Evolutionary conservation across 2,113 vertebrate species (phyloP), one percentile per base, ranked within the genome.

Genomic region (Lutjanus erythropterus): DNA sequence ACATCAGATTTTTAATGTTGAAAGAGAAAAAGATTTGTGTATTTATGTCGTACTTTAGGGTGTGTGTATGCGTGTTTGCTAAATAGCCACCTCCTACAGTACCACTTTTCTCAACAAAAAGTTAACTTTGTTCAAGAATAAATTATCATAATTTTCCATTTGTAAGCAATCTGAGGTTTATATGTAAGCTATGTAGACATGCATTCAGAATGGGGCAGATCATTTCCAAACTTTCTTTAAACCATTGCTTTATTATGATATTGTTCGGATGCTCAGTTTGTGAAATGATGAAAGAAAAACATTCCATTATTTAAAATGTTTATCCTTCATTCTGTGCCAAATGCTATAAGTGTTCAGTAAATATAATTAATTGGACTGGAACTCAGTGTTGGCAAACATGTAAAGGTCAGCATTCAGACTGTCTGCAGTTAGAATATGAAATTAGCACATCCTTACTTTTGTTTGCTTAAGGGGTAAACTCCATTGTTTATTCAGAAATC

Each of bases 301-400:
- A 5, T 14, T 29, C 3, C 18, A 46, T 33, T 33, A 46, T 18
- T 46, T 27, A 19, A 35, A 64, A 56, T 16, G 19, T 39, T 21
- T 19, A 33, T 1, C 2, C 46, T 75, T 44, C 74, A 21, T 53
- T 58, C 65, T 15, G 2, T 47, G 52, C 23, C 35, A 50, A 67
- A 71, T 46, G 31, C 23, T 71, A 31, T 16, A 58, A 41, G 37
- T 49, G 39, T 35, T 73, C 2, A 9, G 10, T 65, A 58, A 71
- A 87, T 49, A 27, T 25, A 39, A 66, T 60, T 74, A 71, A 88
- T 61, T 84, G 23, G 56, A 33, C 33, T 64, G 42, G 15, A 70
- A 52, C 16, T 33, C 11, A 23, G 6, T 52, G 37, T 52, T 50
- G 18, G 74, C 47, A 68, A 71, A 68, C 52, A 59, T 47, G 7